Evolutionary conservation across 2,888 invertebrate genomes (phyloP).

Genomic region (Drosophila kanekoi): DNA sequence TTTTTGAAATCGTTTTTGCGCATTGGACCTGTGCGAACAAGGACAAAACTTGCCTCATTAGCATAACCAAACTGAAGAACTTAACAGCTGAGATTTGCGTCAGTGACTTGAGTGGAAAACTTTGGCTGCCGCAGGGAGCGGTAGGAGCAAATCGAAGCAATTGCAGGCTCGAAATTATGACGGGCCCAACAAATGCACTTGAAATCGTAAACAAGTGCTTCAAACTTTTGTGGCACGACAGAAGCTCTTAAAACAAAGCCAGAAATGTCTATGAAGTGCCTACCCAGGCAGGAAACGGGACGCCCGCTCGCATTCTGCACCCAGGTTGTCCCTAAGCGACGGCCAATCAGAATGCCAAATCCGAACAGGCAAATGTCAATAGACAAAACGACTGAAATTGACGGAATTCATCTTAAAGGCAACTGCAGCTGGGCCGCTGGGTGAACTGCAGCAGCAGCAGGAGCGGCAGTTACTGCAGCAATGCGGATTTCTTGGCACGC

Average conservation of each 20-base stretch:
- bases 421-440: conserved; percentile 18
- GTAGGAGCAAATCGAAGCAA: conserved; percentile 32
- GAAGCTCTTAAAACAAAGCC: conserved; percentile 62
- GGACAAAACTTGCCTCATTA: conserved; percentile 74
- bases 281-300: conserved; percentile 16
- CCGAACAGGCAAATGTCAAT: conserved; percentile 44
- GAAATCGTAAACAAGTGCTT: conserved; percentile 77
- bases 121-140: conserved; percentile 28
- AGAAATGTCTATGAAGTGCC: conserved; percentile 36
- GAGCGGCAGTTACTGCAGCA: conserved; percentile 24
- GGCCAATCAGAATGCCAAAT: conserved; percentile 53
- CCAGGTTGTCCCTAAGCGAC: conserved; percentile 18
- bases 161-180: conserved; percentile 64
- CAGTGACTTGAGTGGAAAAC: conserved; percentile 66
- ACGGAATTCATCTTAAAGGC: conserved; percentile 39
- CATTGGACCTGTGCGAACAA: conserved; percentile 35
- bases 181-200: conserved; percentile 69
- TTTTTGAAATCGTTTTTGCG: conserved; percentile 39
- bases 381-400: conserved; percentile 24
- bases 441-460: conserved; percentile 19
- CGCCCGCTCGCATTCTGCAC: background rate
- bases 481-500: conserved; percentile 49
- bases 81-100: conserved; percentile 69
- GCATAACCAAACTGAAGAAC: conserved; percentile 63
- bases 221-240: conserved; percentile 65